Percentiles rank a stretch among this genome's conserved stretches.
Conservation (phyloP, 1,140 invertebrate genomes). For the Drosophila funebris region DNA sequence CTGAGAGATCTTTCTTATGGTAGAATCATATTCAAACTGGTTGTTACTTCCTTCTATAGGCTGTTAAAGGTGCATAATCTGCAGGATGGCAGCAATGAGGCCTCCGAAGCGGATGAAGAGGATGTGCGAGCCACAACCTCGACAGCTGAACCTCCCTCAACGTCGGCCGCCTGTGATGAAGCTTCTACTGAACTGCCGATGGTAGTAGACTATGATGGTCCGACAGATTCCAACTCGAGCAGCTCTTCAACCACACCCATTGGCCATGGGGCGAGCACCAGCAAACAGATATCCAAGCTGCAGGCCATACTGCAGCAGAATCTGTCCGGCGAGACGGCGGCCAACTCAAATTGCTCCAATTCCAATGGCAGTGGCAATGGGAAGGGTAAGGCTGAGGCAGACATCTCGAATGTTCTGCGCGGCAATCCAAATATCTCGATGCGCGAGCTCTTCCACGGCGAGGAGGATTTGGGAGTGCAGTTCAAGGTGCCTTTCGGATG, state of each 20-base stretch:
- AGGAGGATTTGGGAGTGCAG: constrained; percentile 91
- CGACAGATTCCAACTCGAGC: constrained; percentile 69
- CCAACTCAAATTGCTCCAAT: neutral
- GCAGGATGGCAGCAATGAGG: constrained; percentile 86
- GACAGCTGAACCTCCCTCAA: neutral
- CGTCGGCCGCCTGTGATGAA: constrained; percentile 16
- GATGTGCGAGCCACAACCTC: constrained; percentile 15
- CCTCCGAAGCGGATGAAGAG: constrained; percentile 75
- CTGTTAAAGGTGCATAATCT: constrained; percentile 89
- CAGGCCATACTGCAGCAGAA: constrained; percentile 78
- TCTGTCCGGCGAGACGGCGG: constrained; percentile 18
- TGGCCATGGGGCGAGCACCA: neutral
- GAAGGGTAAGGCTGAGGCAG: constrained; percentile 7
- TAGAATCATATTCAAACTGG: neutral
- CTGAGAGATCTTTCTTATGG: neutral
- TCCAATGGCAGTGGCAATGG: neutral
- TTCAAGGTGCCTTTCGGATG: constrained; percentile 85
- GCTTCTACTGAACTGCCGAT: constrained; percentile 45
- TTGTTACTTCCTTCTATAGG: constrained; percentile 83
- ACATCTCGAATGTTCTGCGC: constrained; percentile 85
- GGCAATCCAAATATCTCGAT: constrained; percentile 92
- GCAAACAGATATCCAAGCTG: constrained; percentile 72
- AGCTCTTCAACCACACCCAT: constrained; percentile 54
- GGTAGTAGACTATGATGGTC: constrained; percentile 69
- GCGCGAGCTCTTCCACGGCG: constrained; percentile 90